Conservation (phyloP, 2,888 invertebrate genomes). For the Sphaerophoria taeniata region DNA sequence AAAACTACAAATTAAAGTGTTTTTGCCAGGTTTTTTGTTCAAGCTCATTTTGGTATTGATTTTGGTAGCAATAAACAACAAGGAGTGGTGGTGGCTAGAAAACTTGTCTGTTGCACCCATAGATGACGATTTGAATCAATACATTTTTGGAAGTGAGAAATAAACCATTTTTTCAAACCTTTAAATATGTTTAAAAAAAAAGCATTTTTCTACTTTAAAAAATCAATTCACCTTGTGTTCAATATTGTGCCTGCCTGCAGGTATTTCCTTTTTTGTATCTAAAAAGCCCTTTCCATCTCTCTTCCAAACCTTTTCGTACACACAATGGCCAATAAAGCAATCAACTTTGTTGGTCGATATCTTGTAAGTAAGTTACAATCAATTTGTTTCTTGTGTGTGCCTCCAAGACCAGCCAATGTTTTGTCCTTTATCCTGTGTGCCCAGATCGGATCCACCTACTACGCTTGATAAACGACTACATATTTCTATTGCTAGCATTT, state of each 20-base stretch:
- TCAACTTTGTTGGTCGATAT: slow-evolving; percentile 57
- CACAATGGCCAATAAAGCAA: slow-evolving; percentile 65
- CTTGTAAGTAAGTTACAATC: slow-evolving; percentile 57
- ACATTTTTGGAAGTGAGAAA: no score
- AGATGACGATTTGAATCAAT: no score
- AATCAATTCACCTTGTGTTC: background rate
- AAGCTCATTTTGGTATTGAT: no score
- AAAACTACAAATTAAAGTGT: no score
- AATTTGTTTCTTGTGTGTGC: slow-evolving; percentile 54
- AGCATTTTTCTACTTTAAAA: no score
- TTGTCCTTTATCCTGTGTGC: slow-evolving; percentile 22
- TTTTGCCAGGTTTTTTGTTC: no score
- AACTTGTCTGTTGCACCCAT: no score
- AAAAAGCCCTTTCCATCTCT: background rate
- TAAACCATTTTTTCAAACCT: no score
- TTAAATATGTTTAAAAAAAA: no score
- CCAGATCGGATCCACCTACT: slow-evolving; percentile 18
- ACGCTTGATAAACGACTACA: slow-evolving; percentile 39
- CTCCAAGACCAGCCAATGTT: slow-evolving; percentile 15
- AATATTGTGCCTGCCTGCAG: background rate
- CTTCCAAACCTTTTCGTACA: no score
- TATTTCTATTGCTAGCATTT: slow-evolving; percentile 29
- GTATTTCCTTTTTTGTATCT: slow-evolving; percentile 13
- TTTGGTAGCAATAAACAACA: no score
- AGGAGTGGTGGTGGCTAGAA: no score